phyloP scores from a whole-genome alignment of 2,888 invertebrate genomes.

The Electrophaes corylata region DNA sequence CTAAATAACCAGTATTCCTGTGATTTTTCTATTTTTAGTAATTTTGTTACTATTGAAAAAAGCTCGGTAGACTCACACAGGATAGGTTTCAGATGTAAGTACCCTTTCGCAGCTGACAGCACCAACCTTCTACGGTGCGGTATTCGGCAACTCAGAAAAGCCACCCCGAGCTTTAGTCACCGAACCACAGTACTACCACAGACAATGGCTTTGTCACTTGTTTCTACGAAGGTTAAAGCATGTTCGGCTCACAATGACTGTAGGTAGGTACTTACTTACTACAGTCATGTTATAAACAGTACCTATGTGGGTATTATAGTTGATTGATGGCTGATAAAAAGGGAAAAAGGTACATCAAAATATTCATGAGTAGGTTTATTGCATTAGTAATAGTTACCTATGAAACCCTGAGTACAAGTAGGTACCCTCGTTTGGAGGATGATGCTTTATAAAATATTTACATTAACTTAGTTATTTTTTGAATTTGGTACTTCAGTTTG shows the following conservation, averaged over 20 bases:
- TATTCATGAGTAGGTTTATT: too few relatives aligned
- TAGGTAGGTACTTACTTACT: constrained; percentile 25
- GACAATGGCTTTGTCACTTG: constrained; percentile 77
- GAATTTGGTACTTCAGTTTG: too few relatives aligned
- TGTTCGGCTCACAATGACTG: constrained; percentile 33
- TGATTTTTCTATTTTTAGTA: background rate
- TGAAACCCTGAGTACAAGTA: too few relatives aligned
- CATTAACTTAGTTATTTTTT: too few relatives aligned
- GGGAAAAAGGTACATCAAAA: too few relatives aligned
- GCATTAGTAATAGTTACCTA: too few relatives aligned
- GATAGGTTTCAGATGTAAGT: background rate
- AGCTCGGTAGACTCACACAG: background rate
- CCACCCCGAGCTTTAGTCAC: constrained; percentile 70
- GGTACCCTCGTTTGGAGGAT: too few relatives aligned
- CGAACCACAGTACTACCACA: constrained; percentile 41
- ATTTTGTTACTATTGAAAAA: background rate
- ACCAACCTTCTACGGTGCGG: constrained; percentile 19
- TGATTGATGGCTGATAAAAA: too few relatives aligned
- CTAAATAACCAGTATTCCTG: too few relatives aligned
- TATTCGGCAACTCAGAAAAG: constrained; percentile 42
- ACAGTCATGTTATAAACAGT: constrained; percentile 9
- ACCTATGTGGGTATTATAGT: too few relatives aligned
- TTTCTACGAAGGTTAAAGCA: constrained; percentile 59
- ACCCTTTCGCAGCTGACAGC: constrained; percentile 7
- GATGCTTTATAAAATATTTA: too few relatives aligned